Percentiles rank a stretch among this genome's conserved stretches.
Evolutionary conservation across 2,113 vertebrate genomes (phyloP).

Genomic region (Herpetotheres cachinnans): DNA sequence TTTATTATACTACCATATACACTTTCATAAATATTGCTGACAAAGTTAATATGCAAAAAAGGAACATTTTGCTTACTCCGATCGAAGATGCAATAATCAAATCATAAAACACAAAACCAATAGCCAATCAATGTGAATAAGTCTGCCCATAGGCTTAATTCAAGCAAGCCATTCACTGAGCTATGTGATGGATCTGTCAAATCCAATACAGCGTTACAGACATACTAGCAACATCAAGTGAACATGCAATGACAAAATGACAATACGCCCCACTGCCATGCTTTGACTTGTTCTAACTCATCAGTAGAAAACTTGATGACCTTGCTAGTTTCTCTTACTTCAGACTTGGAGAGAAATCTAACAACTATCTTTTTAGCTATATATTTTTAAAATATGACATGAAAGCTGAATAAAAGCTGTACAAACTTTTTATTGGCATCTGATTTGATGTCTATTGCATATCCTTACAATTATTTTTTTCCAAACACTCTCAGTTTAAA

Average conservation of each 20-base stretch:
- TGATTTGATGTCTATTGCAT: not conserved
- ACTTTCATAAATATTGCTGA: not conserved
- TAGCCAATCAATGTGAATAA: slow-evolving; percentile 67
- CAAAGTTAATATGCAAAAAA: not conserved
- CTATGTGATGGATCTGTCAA: slow-evolving; percentile 75
- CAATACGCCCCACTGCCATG: slow-evolving; percentile 73
- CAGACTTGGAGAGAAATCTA: not conserved
- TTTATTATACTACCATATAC: not conserved
- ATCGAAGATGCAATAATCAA: slow-evolving; percentile 67
- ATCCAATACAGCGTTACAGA: slow-evolving; percentile 63
- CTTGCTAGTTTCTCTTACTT: not conserved
- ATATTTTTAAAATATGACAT: not conserved
- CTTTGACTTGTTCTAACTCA: slow-evolving; percentile 51
- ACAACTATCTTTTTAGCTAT: not conserved
- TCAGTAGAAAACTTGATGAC: not conserved
- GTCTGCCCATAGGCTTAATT: slow-evolving; percentile 69
- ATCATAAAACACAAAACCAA: slow-evolving; percentile 71
- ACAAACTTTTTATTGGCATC: not conserved
- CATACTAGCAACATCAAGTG: slow-evolving; percentile 74
- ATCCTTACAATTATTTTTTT: not conserved
- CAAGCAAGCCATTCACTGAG: slow-evolving; percentile 82
- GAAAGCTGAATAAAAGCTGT: not conserved
- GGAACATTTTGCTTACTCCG: not conserved
- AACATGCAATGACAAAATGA: slow-evolving; percentile 81
- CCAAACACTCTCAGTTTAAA: not conserved